These are phyloP conservation scores for Agrenia bidenticulata DNA, from an alignment of 2,888 invertebrate species.

Conservation along the genomic window DNA sequence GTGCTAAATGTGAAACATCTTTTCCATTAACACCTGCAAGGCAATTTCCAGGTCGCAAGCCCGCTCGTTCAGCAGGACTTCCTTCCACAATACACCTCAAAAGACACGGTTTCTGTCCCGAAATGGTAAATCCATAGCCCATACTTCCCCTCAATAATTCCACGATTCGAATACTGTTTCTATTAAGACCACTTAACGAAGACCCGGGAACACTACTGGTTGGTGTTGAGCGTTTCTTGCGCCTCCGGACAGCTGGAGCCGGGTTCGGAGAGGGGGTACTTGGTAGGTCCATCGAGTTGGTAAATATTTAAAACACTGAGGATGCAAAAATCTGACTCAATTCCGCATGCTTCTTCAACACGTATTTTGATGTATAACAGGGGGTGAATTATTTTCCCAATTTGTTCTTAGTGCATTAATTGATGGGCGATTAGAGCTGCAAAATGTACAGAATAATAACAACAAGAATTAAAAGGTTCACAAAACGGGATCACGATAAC, in stretches of 20 bases:
- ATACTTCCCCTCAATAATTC: slow-evolving; percentile 81
- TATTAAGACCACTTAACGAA: slow-evolving; percentile 47
- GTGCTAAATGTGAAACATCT: slow-evolving; percentile 86
- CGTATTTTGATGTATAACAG: too few species aligned
- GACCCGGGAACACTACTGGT: slow-evolving; percentile 46
- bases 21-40: slow-evolving; percentile 87
- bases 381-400: too few species aligned
- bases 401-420: too few species aligned
- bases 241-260: slow-evolving; percentile 42
- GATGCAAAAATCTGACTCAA: too few species aligned
- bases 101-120: slow-evolving; percentile 93
- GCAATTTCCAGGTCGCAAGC: slow-evolving; percentile 87
- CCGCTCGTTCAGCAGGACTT: slow-evolving; percentile 87
- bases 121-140: slow-evolving; percentile 97
- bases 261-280: slow-evolving; percentile 46
- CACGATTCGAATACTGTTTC: slow-evolving; percentile 69
- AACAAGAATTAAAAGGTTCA: too few species aligned
- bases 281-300: slow-evolving; percentile 35
- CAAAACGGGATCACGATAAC: too few species aligned
- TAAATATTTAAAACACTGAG: slow-evolving; percentile 18
- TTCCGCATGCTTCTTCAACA: too few species aligned
- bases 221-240: slow-evolving; percentile 44
- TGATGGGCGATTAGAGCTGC: background rate
- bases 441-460: too few species aligned
- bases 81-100: slow-evolving; percentile 87